Percentiles rank a stretch among this genome's conserved stretches.
phyloP scores from a whole-genome alignment of 1,140 invertebrate species.

The Drosophila oshimai region DNA sequence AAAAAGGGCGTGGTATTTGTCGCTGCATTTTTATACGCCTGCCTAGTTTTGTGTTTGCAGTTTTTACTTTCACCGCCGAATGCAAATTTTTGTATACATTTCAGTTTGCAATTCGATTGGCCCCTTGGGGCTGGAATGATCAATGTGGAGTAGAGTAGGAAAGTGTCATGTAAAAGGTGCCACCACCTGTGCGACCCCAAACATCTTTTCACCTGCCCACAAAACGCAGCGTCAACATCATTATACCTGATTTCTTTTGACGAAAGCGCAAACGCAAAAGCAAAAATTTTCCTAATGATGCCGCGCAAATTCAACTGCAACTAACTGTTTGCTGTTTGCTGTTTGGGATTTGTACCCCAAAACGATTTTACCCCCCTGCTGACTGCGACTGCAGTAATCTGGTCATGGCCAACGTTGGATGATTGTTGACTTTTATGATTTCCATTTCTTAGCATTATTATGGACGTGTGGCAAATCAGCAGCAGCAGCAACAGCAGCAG shows the following conservation, averaged over 20 bases:
- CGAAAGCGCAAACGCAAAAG: slow-evolving; percentile 74
- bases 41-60: slow-evolving; percentile 53
- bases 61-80: slow-evolving; percentile 65
- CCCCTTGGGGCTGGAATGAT: neutral
- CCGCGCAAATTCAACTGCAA: slow-evolving; percentile 46
- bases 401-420: slow-evolving; percentile 60
- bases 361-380: slow-evolving; percentile 3
- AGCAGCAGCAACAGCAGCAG: neutral
- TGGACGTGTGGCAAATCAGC: slow-evolving; percentile 59
- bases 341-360: neutral
- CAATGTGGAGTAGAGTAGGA: neutral
- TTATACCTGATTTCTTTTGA: slow-evolving; percentile 51
- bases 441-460: slow-evolving; percentile 75
- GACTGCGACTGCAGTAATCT: slow-evolving; percentile 42
- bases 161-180: neutral
- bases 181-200: slow-evolving; percentile 16
- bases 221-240: slow-evolving; percentile 68
- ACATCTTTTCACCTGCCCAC: slow-evolving; percentile 59
- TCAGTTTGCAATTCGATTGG: slow-evolving; percentile 15
- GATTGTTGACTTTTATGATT: slow-evolving; percentile 76
- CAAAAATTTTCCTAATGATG: slow-evolving; percentile 74
- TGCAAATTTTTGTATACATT: slow-evolving; percentile 26
- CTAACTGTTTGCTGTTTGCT: slow-evolving; percentile 18
- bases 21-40: slow-evolving; percentile 53
- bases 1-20: slow-evolving; percentile 49